Conservation (phyloP, 2,113 vertebrate species). For the Cephalopterus ornatus region DNA sequence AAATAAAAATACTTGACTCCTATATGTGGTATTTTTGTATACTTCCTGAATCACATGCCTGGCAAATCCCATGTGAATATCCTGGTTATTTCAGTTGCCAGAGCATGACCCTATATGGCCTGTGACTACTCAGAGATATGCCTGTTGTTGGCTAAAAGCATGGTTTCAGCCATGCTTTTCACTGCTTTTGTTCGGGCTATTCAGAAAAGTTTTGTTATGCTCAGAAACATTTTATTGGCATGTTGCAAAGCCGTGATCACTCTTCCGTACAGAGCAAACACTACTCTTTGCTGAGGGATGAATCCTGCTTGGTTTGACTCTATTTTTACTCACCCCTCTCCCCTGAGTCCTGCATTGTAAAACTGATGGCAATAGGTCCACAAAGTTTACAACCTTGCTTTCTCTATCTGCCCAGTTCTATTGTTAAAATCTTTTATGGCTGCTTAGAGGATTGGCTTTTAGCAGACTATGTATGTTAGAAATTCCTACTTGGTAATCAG, state of each 20-base stretch:
- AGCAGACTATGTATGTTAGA: not conserved
- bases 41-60: not conserved
- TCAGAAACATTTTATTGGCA: not conserved
- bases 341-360: not conserved
- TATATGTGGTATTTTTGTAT: not conserved
- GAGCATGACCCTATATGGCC: not conserved
- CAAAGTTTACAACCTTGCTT: not conserved
- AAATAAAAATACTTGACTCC: slow-evolving; percentile 18
- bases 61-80: not conserved
- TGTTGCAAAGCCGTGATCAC: not conserved
- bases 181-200: not conserved
- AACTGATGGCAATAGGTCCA: not conserved
- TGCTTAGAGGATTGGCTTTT: not conserved
- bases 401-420: not conserved
- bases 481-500: not conserved
- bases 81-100: not conserved
- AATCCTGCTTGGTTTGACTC: not conserved
- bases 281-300: not conserved
- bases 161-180: not conserved
- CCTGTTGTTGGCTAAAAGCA: not conserved
- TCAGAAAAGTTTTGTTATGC: not conserved
- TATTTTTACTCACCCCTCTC: not conserved
- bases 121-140: not conserved
- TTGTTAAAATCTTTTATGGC: not conserved
- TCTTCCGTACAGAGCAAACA: not conserved